Evolutionary conservation across 2,888 invertebrate genomes (phyloP), one percentile per base, ranked within the genome.

Genomic region (Lithophane ornitopus): DNA sequence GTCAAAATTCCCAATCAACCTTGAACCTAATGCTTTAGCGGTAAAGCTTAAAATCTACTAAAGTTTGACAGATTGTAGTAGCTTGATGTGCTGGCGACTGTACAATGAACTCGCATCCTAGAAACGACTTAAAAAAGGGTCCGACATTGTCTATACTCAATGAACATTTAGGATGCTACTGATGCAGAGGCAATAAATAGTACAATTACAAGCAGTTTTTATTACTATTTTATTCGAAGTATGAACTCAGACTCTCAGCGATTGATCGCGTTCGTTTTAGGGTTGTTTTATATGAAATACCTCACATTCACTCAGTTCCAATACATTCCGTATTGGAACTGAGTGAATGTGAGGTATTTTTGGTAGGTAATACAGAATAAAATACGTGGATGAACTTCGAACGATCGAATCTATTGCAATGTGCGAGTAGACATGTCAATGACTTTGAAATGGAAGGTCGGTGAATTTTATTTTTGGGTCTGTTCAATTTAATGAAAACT

Each of bases 301-400:
- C n/a, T n/a, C n/a, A n/a, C n/a, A n/a, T n/a, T n/a, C n/a, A n/a
- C n/a, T n/a, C n/a, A n/a, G n/a, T n/a, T n/a, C n/a, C n/a, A n/a
- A n/a, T n/a, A n/a, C n/a, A n/a, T n/a, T n/a, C n/a, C n/a, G 66
- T 72, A 73, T 71, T 80, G 66, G 11, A 74, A 46, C 65, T 74
- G 54, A 56, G 39, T 71, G 70, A 85, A 84, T 72, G 56, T 54
- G 28, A 67, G 58, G 58, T 66, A 82, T 74, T 82, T 83, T 76
- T 62, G 52, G 69, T 44, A 70, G 74, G 72, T 44, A 71, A 59
- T n/a, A 41, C 56, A 75, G 41, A 74, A 46, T 34, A 62, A 69
- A 74, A 63, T 80, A 85, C 76, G 82, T 85, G 82, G 62, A 71
- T 58, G 58, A 85, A 82, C 56, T 85, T 65, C 14, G 39, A 79